Evolutionary conservation across 2,113 vertebrate genomes (phyloP).

Genomic region (Mustelus asterias): DNA sequence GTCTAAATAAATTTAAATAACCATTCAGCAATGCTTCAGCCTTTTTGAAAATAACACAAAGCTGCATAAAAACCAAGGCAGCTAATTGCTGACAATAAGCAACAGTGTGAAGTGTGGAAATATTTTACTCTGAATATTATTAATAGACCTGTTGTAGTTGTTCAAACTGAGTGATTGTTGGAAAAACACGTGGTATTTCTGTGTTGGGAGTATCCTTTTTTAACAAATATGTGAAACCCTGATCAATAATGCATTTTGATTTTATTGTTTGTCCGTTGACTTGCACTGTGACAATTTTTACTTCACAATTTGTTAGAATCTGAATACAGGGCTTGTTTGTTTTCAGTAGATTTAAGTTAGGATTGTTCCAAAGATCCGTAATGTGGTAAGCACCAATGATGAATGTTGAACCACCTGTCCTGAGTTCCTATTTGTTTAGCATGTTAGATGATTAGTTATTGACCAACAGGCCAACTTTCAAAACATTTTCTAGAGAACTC

Average conservation of each 20-base stretch:
- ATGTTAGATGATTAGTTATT: neutral
- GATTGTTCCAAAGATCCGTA: neutral
- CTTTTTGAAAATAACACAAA: neutral
- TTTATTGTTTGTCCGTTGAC: neutral
- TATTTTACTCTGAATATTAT: neutral
- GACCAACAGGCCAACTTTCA: neutral
- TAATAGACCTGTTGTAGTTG: neutral
- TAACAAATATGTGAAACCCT: neutral
- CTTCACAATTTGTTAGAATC: neutral
- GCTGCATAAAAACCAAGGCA: neutral
- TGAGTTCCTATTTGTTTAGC: neutral
- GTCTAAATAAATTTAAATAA: constrained; percentile 12
- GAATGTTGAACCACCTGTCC: neutral
- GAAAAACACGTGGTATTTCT: neutral
- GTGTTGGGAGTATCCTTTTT: neutral
- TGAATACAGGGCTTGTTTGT: neutral
- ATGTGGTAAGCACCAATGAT: neutral
- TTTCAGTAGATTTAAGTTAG: neutral
- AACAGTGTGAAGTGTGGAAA: neutral
- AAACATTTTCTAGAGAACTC: neutral
- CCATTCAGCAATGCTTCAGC: neutral
- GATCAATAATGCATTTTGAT: neutral
- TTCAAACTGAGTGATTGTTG: neutral
- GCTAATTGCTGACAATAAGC: neutral
- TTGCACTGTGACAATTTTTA: neutral